phyloP scores from a whole-genome alignment of 23 tunicate species.

The Ciona savignyi region DNA sequence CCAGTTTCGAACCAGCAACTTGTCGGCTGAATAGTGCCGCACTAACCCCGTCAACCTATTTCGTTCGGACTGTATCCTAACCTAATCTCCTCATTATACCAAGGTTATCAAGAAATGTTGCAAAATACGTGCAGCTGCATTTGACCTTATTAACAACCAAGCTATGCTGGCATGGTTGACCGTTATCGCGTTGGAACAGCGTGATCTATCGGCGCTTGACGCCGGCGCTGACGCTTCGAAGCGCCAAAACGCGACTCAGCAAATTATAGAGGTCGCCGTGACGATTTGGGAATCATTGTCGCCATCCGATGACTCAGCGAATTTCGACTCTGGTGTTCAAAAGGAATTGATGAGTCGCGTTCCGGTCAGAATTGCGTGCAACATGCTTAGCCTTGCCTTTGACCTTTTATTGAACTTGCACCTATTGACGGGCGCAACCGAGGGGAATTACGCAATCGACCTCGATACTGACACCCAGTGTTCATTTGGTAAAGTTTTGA shows the following conservation, averaged over 20 bases:
- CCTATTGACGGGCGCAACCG: background rate
- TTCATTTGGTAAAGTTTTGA: background rate
- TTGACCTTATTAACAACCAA: slow-evolving; percentile 32
- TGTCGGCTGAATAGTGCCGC: too few relatives aligned
- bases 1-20: too few relatives aligned
- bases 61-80: too few relatives aligned
- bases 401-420: background rate
- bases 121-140: slow-evolving; percentile 38
- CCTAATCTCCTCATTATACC: too few relatives aligned
- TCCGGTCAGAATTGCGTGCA: background rate
- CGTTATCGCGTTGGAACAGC: slow-evolving; percentile 13
- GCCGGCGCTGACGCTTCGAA: slow-evolving; percentile 8
- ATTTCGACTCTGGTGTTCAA: background rate
- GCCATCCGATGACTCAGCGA: background rate
- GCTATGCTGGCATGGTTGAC: slow-evolving; percentile 45
- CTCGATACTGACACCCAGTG: background rate
- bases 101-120: slow-evolving; percentile 24
- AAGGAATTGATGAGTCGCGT: background rate
- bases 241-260: slow-evolving; percentile 20
- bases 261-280: background rate
- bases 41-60: background rate
- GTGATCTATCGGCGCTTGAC: background rate
- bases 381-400: background rate
- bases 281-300: slow-evolving; percentile 5
- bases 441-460: background rate